Conservation (phyloP, 23 tunicate species). For the Ciona savignyi region DNA sequence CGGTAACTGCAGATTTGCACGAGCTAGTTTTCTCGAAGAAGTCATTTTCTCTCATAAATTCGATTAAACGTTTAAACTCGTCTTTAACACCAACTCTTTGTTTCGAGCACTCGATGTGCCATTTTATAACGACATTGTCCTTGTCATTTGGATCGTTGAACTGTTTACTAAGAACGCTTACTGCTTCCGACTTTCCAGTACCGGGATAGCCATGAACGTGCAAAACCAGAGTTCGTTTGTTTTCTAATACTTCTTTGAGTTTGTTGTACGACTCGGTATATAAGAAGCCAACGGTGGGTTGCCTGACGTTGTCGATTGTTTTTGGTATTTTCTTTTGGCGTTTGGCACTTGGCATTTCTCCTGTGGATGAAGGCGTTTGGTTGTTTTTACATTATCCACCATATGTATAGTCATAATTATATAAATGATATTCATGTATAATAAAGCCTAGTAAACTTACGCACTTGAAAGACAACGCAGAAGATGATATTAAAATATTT, state of each 20-base stretch:
- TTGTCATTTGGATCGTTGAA: conserved; percentile 10
- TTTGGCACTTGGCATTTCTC: neutral
- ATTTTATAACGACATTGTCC: neutral
- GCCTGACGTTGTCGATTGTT: neutral
- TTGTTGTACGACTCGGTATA: neutral
- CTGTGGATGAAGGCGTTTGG: too few species aligned
- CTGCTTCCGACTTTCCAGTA: conserved; percentile 40
- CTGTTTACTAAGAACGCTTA: conserved; percentile 8
- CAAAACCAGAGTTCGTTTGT: neutral
- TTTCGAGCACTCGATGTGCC: conserved; percentile 10
- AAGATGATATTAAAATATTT: too few species aligned
- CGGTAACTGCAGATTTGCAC: neutral
- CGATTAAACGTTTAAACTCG: neutral
- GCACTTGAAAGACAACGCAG: too few species aligned
- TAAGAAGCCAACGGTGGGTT: neutral
- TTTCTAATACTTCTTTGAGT: neutral
- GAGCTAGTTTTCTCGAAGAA: neutral
- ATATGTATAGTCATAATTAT: too few species aligned
- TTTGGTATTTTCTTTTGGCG: neutral
- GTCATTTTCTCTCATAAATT: neutral
- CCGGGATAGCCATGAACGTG: conserved; percentile 47
- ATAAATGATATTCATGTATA: too few species aligned
- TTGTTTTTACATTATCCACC: too few species aligned
- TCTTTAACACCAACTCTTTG: conserved; percentile 1
- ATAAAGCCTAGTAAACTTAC: too few species aligned